Conservation (phyloP, 2,113 vertebrate genomes). For the Sterrhoptilus dennistouni region DNA sequence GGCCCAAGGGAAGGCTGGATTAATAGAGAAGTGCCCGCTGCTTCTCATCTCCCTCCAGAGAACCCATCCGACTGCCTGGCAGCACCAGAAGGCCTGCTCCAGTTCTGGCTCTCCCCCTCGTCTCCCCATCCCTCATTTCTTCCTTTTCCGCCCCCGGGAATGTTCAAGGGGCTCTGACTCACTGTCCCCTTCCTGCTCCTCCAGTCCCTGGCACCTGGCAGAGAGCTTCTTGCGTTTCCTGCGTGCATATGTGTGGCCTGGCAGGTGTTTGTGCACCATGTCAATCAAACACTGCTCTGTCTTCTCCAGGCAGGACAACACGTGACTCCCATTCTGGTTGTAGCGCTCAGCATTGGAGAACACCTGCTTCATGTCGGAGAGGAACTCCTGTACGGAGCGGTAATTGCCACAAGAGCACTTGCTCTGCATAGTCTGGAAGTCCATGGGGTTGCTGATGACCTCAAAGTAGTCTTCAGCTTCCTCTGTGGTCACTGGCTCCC, state of each 20-base stretch:
- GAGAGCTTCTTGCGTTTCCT: conserved; percentile 82
- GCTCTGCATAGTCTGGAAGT: conserved; percentile 93
- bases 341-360: conserved; percentile 94
- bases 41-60: conserved; percentile 28
- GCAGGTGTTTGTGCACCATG: conserved; percentile 90
- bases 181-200: conserved; percentile 74
- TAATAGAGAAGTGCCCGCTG: conserved; percentile 11
- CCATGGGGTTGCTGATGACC: conserved; percentile 91
- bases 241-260: conserved; percentile 86
- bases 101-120: conserved; percentile 9
- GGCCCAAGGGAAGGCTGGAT: conserved; percentile 25
- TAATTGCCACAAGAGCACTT: conserved; percentile 88
- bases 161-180: conserved; percentile 71
- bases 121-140: conserved; percentile 71
- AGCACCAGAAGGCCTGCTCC: conserved; percentile 23
- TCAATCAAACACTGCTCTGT: conserved; percentile 90
- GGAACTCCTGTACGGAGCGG: conserved; percentile 87
- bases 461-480: conserved; percentile 94
- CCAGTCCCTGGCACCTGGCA: conserved; percentile 68
- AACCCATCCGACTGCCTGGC: neutral
- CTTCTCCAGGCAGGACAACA: conserved; percentile 88
- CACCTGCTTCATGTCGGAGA: conserved; percentile 91
- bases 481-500: conserved; percentile 91
- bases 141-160: conserved; percentile 73
- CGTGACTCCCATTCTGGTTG: conserved; percentile 87